phyloP scores from a whole-genome alignment of 2,888 invertebrate genomes.

The Priocnemis perturbator region DNA sequence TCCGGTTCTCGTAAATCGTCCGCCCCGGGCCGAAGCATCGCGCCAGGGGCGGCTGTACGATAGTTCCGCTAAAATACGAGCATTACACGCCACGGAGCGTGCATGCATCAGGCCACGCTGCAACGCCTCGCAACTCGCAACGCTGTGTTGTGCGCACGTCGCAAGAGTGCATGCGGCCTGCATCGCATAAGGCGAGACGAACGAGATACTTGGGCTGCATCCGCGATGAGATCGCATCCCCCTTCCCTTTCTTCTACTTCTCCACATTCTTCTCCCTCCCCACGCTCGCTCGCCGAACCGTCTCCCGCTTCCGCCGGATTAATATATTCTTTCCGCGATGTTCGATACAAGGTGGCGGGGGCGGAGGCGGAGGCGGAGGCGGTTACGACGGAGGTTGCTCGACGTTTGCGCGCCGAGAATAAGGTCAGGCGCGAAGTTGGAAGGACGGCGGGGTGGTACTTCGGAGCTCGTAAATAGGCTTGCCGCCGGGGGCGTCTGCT shows the following conservation, averaged over 20 bases:
- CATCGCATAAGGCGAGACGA: slow-evolving; percentile 43
- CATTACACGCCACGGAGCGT: slow-evolving; percentile 33
- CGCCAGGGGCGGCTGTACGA: slow-evolving; percentile 15
- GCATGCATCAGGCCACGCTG: slow-evolving; percentile 46
- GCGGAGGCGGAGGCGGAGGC: too few relatives aligned
- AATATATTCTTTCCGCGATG: slow-evolving; percentile 7
- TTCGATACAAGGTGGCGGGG: not conserved
- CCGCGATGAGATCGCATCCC: slow-evolving; percentile 41
- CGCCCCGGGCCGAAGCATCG: slow-evolving; percentile 22
- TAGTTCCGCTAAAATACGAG: slow-evolving; percentile 49
- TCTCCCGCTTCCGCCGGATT: not conserved
- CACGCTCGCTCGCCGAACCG: slow-evolving; percentile 5
- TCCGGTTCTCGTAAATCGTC: slow-evolving; percentile 42
- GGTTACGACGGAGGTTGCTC: too few relatives aligned
- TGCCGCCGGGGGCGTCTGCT: too few relatives aligned
- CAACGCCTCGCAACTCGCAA: slow-evolving; percentile 37
- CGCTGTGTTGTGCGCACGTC: slow-evolving; percentile 22
- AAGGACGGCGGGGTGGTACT: too few relatives aligned
- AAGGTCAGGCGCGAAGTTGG: too few relatives aligned
- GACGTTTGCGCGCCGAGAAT: too few relatives aligned
- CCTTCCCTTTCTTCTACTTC: slow-evolving; percentile 11
- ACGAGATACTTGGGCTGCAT: slow-evolving; percentile 54
- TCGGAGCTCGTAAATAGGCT: too few relatives aligned
- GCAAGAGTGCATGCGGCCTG: slow-evolving; percentile 31
- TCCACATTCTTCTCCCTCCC: slow-evolving; percentile 5